These are phyloP conservation scores for Andrena hattorfiana DNA, from an alignment of 2,888 invertebrate species.

Conservation along the genomic window DNA sequence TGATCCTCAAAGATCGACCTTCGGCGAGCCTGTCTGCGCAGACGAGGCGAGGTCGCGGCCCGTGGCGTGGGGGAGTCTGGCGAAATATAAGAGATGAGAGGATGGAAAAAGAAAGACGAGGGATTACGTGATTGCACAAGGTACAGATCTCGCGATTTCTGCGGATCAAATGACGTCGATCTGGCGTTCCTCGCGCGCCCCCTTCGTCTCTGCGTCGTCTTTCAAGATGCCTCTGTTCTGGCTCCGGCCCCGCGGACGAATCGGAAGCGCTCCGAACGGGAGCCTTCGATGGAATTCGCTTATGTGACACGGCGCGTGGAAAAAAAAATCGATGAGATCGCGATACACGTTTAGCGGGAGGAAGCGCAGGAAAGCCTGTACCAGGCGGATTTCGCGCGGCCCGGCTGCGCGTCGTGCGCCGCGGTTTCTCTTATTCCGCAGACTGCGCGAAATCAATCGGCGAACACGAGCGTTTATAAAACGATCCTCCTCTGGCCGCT, in stretches of 20 bases:
- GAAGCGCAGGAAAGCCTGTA: slow-evolving; percentile 4
- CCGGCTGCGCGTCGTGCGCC: not conserved
- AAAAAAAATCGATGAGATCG: slow-evolving; percentile 72
- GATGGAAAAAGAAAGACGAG: not conserved
- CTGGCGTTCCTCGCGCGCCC: slow-evolving; percentile 52
- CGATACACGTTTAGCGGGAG: slow-evolving; percentile 58
- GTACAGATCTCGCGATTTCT: slow-evolving; percentile 42
- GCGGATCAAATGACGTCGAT: slow-evolving; percentile 67
- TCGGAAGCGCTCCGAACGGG: slow-evolving; percentile 64
- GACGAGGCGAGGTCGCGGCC: not conserved
- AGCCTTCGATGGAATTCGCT: slow-evolving; percentile 73
- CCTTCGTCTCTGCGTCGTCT: slow-evolving; percentile 55
- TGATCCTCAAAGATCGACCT: too few relatives aligned
- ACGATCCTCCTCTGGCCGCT: not conserved
- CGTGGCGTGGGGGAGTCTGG: slow-evolving; percentile 1
- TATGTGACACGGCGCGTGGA: slow-evolving; percentile 58
- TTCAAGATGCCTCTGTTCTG: slow-evolving; percentile 53
- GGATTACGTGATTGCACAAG: not conserved
- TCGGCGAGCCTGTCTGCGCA: too few relatives aligned
- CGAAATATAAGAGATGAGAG: too few relatives aligned
- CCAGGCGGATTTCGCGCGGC: slow-evolving; percentile 19
- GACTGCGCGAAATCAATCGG: slow-evolving; percentile 49
- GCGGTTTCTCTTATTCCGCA: slow-evolving; percentile 54
- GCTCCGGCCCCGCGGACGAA: slow-evolving; percentile 50
- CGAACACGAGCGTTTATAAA: slow-evolving; percentile 1